Evolutionary conservation across 2,797 vertebrate species (phyloP).

Genomic region (Alcedo quadribrachys): DNA sequence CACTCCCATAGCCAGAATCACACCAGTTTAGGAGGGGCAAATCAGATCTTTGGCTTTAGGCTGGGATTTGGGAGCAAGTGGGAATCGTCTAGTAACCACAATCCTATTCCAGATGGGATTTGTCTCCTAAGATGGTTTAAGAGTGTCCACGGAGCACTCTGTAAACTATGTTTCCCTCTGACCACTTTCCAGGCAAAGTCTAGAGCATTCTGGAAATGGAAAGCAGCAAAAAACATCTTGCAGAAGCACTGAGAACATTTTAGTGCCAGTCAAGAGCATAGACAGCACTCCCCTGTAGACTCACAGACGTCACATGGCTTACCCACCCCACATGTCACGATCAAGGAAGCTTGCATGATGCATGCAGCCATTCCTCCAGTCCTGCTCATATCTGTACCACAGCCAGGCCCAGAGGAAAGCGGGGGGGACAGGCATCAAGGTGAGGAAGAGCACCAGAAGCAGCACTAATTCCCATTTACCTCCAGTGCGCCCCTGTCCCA

Average conservation of each 20-base stretch:
- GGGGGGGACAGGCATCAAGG: conserved; percentile 14
- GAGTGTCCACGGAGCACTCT: neutral
- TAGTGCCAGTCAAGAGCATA: conserved; percentile 10
- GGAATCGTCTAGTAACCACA: neutral
- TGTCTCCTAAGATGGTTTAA: neutral
- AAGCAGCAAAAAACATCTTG: conserved; percentile 12
- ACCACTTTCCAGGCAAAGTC: neutral
- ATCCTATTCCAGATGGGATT: neutral
- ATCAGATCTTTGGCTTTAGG: neutral
- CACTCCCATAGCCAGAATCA: neutral
- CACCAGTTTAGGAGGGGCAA: neutral
- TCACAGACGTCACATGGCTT: neutral
- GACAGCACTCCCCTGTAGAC: neutral
- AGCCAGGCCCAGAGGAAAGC: conserved; percentile 17
- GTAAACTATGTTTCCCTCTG: neutral
- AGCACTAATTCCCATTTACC: conserved; percentile 79
- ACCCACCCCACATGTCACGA: conserved; percentile 6
- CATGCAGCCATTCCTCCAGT: conserved; percentile 49
- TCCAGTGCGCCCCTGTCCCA: conserved; percentile 95
- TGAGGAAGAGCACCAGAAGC: conserved; percentile 49
- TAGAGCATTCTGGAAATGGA: conserved; percentile 16
- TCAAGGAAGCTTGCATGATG: conserved; percentile 47
- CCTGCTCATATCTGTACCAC: neutral
- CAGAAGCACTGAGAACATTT: neutral
- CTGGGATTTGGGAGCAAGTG: neutral